Evolutionary conservation across 2,888 invertebrate species (phyloP), one percentile per base, ranked within the genome.

Genomic region (Therioaphis trifolii): DNA sequence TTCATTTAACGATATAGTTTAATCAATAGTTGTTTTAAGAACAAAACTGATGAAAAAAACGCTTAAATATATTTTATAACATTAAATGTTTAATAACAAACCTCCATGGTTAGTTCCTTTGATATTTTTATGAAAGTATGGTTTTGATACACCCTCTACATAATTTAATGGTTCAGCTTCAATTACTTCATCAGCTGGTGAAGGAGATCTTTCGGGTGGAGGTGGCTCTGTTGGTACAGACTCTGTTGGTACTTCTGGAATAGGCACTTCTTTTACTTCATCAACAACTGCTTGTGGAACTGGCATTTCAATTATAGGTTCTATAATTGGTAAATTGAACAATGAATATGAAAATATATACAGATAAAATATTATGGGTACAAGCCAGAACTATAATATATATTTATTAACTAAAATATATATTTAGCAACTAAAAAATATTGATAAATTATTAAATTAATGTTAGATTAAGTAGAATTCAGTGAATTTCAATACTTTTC

Each of bases 81-180:
- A 86, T 85, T 71, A 85, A 84, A 75, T 86, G 69, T 75, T 84
- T 85, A 58, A 80, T 58, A 88, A 93, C 94, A 94, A 91, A 95
- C 95, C 93, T 92, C 94, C 94, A 86, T 94, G 92, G 87, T 92
- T 93, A 68, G 85, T 85, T 85, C 87, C 87, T 86, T 79, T 77
- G 46, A 85, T 85, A 4, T 85, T 85, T 12, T 71, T 55, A 75
- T 85, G 85, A 15, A 85, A 85, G 35, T 76, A 61, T 40, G 85
- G 85, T 76, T 63, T 85, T 15, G 85, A 84, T 24, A 85, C 85
- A 5, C 85, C 85, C 24, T 84, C 84, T 40, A 84, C 66, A 35
- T 85, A 85, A 66, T 84, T 85, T 18, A 85, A 84, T 72, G 85
- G 85, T 75, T 85, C 84, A 18, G 85, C 35, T 63, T 84, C 84